phyloP scores from a whole-genome alignment of 2,888 invertebrate species.

The Nomada flava region DNA sequence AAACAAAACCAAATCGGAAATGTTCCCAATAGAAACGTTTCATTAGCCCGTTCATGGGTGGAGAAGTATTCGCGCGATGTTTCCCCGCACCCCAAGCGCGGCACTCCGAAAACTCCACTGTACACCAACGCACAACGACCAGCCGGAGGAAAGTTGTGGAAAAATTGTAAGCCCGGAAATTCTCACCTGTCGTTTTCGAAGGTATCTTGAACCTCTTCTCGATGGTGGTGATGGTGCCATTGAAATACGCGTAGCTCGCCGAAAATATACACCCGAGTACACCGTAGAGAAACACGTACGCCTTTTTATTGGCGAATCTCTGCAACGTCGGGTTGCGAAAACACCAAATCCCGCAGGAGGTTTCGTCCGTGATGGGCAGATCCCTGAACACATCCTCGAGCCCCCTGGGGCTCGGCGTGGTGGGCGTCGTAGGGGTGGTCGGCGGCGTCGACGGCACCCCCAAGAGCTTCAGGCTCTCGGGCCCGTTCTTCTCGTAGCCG shows the following conservation, averaged over 20 bases:
- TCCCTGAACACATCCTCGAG: constrained; percentile 85
- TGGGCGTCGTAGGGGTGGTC: constrained; percentile 71
- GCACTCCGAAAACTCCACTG: too few relatives aligned
- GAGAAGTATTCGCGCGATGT: too few relatives aligned
- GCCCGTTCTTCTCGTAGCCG: constrained; percentile 79
- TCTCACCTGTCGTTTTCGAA: constrained; percentile 88
- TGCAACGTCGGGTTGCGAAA: constrained; percentile 86
- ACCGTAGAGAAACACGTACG: constrained; percentile 88
- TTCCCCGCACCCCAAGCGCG: too few relatives aligned
- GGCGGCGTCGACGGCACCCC: constrained; percentile 74
- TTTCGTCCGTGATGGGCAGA: constrained; percentile 87
- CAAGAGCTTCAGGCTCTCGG: constrained; percentile 78
- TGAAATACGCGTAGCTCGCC: constrained; percentile 89
- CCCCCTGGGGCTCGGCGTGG: constrained; percentile 74
- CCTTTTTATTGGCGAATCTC: constrained; percentile 87
- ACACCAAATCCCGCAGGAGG: constrained; percentile 88
- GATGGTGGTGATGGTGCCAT: constrained; percentile 90
- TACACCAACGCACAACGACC: too few relatives aligned
- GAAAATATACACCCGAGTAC: constrained; percentile 89
- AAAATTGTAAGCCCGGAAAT: background rate
- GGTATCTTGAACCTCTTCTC: constrained; percentile 91
- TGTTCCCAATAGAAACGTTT: too few relatives aligned
- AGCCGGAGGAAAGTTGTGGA: background rate
- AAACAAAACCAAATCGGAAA: too few relatives aligned
- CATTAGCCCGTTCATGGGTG: too few relatives aligned